Evolutionary conservation across 2,797 vertebrate species (phyloP), one percentile per base, ranked within the genome.

Genomic region (Eurystomus glaucurus): DNA sequence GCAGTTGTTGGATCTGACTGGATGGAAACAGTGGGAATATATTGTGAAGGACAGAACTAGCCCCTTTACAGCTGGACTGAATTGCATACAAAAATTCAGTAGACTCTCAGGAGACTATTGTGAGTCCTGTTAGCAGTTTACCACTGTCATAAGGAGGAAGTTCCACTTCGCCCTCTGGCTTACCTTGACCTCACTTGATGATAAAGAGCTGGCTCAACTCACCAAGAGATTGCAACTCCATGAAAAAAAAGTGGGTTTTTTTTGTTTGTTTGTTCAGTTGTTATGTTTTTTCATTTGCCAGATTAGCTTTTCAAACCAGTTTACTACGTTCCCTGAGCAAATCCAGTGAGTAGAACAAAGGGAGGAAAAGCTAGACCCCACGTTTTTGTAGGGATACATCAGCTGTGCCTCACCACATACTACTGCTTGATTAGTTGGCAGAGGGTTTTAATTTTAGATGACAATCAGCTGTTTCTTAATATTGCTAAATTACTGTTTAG

Each of bases 401-500:
- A 89, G 76, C 65, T 88, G 37, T 61, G 37, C 37, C 58, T 86
- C 58, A 64, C 39, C 9, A 94, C 52, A 12, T 57, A 48, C 70
- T 92, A 68, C 68, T 46, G 72, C 37, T 60, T 70, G 37, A 92
- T 50, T 64, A 61, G 52, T 0, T 81, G 22, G 28, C 79, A 85
- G 35, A 89, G n/a, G 29, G 41, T 52, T 54, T 92, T 74, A 29
- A 54, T 81, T 91, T 78, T 68, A 91, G 91, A 88, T 54, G 19
- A 88, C 72, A 86, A 68, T 86, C 86, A 85, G 57, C 48, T 92
- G n/a, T 83, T 94, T 75, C 45, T 88, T 61, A 61, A 54, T 52
- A 60, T 23, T 75, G 41, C 31, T 91, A 75, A 68, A 75, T 48
- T 62, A 80, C 54, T 50, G 9, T 54, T 90, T 61, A 58, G 45